Percentiles rank a stretch among this genome's conserved stretches.
Conservation (phyloP, 2,113 vertebrate species). For the Pagrus major region DNA sequence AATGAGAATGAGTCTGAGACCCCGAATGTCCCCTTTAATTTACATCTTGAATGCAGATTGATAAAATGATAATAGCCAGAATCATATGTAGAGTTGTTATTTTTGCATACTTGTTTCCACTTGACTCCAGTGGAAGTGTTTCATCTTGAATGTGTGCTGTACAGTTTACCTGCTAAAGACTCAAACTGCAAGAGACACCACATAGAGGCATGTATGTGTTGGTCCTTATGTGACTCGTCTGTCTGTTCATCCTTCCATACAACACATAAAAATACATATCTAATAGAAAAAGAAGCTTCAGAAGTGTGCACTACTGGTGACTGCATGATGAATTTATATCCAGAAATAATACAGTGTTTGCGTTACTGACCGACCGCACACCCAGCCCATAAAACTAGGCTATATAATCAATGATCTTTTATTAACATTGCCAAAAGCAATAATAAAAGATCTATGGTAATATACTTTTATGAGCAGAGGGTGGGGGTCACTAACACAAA, state of each 20-base stretch:
- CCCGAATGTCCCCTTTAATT: constrained; percentile 25
- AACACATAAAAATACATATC: background rate
- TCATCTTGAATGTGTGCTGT: background rate
- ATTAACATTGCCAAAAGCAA: background rate
- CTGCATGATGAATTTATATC: background rate
- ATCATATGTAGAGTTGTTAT: background rate
- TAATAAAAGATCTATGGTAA: constrained; percentile 9
- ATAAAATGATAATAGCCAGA: constrained; percentile 18
- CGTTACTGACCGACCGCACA: background rate
- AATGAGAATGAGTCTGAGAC: constrained; percentile 45
- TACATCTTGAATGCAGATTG: constrained; percentile 31
- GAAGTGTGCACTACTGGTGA: background rate
- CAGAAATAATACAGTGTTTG: background rate
- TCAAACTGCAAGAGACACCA: background rate
- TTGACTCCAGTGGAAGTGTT: background rate
- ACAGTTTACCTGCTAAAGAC: too few relatives aligned
- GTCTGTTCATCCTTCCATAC: background rate
- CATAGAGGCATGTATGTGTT: background rate
- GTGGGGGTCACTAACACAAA: background rate
- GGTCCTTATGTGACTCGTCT: background rate
- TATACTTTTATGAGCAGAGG: background rate
- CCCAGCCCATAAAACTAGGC: constrained; percentile 1
- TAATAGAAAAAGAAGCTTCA: background rate
- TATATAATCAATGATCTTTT: background rate
- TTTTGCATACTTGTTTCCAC: background rate